Conservation (phyloP, 1,140 invertebrate species). For the Drosophila yakuba region DNA sequence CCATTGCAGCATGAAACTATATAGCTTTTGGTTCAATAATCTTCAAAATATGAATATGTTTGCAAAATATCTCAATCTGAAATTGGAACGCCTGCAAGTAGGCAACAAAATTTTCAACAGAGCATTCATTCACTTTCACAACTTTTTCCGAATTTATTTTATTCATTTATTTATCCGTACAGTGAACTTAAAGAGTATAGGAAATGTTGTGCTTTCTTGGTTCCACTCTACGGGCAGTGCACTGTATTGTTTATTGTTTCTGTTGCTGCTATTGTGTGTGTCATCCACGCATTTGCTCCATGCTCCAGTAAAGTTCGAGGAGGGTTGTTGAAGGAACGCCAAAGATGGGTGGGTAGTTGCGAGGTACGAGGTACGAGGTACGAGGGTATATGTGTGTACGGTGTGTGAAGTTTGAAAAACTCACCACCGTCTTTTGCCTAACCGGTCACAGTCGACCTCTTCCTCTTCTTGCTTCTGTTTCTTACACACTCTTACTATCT, state of each 20-base stretch:
- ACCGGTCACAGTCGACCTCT: constrained; percentile 16
- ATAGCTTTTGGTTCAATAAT: no score
- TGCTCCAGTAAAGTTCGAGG: constrained; percentile 35
- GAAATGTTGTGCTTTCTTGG: background rate
- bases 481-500: background rate
- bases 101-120: no score
- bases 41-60: no score
- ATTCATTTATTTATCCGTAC: background rate
- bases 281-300: constrained; percentile 48
- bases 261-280: constrained; percentile 23
- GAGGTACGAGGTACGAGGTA: no score
- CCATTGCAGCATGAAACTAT: no score
- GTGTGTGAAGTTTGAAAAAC: constrained; percentile 46
- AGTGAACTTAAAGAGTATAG: background rate
- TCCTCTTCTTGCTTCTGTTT: no score
- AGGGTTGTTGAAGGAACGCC: constrained; percentile 26
- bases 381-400: constrained; percentile 2
- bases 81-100: no score
- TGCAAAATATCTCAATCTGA: no score
- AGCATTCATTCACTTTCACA: no score
- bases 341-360: constrained; percentile 10
- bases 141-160: no score
- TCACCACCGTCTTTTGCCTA: constrained; percentile 37
- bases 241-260: constrained; percentile 21
- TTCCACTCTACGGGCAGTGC: background rate